Base-by-base conservation (phyloP, 2,888 invertebrate genomes). In the Nemapogon koenigi region DNA sequence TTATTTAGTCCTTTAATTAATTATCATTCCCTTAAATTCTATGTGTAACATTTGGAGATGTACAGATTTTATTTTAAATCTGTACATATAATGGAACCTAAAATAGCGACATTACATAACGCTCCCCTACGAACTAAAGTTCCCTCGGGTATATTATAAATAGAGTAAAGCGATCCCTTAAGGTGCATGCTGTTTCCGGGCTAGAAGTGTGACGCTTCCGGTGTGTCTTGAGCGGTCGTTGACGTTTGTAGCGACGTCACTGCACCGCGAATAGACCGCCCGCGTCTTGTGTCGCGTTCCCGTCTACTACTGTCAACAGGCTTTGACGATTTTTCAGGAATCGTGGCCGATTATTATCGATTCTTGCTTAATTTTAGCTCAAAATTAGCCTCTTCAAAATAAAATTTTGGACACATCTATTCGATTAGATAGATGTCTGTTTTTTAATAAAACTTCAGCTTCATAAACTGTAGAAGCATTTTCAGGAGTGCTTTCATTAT, bases 131-230 rank as follows among this genome's bases (percentile, higher is more conserved):
- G 53, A 32, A 16, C 33, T 33, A 19, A 33, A 33, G 11, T 11
- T 19, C 16, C 31, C 31, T 30, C 31, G 3, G 16, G 17, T 33
- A 19, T 11, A 16, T 25, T 75, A 75, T 72, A 69, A 73, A 73
- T 75, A 76, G 65, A 54, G 38, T 48, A 55, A 40, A 52, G 55
- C 64, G 60, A 65, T 73, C 75, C 75, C 73, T 75, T 72, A 71
- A 75, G 73, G 66, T 73, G 71, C 63, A 66, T 62, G 61, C 19
- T 61, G 64, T 71, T 78, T 78, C 76, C 76, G 76, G 75, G 72
- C 72, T 75, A 75, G 75, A 75, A 76, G 75, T 75, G 69, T 70
- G 72, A 62, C 72, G 73, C 69, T 78, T 76, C 76, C 76, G 76
- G 60, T 61, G 66, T 75, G 75, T 59, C 61, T 65, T 60, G 60